These are phyloP conservation scores for Apamea sordens DNA, from an alignment of 2,888 invertebrate genomes.

Conservation along the genomic window DNA sequence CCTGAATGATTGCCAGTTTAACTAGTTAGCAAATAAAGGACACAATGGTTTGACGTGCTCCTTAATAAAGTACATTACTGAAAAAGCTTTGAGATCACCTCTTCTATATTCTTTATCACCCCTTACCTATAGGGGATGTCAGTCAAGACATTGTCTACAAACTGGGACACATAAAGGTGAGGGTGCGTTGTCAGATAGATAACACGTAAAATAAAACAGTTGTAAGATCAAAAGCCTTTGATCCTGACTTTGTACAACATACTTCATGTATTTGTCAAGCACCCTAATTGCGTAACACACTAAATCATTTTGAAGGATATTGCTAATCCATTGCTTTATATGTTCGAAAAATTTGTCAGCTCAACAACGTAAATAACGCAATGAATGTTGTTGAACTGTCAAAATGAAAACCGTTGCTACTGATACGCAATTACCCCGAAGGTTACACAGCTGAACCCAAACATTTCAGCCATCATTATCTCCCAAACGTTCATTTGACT, in stretches of 20 bases:
- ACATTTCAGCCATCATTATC: background rate
- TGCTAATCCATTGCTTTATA: background rate
- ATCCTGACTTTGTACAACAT: slow-evolving; percentile 12
- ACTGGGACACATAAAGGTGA: background rate
- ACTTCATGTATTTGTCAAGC: background rate
- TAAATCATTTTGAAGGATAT: background rate
- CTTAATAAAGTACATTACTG: background rate
- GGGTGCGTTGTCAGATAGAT: slow-evolving; percentile 19
- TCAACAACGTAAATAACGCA: background rate
- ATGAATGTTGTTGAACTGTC: background rate
- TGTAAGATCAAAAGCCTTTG: background rate
- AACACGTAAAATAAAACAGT: background rate
- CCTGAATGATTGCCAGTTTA: background rate
- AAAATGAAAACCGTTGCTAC: background rate
- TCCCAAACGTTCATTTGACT: slow-evolving; percentile 27
- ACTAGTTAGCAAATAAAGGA: background rate
- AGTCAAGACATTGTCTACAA: slow-evolving; percentile 6
- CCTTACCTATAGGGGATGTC: slow-evolving; percentile 8
- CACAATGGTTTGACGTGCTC: background rate
- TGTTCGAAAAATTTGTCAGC: background rate
- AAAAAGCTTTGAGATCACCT: background rate
- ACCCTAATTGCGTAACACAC: background rate
- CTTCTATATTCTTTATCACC: background rate
- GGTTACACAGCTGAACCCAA: background rate
- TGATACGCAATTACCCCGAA: background rate